Conservation (phyloP, 2,797 vertebrate species). For the Cryptoprocta ferox region DNA sequence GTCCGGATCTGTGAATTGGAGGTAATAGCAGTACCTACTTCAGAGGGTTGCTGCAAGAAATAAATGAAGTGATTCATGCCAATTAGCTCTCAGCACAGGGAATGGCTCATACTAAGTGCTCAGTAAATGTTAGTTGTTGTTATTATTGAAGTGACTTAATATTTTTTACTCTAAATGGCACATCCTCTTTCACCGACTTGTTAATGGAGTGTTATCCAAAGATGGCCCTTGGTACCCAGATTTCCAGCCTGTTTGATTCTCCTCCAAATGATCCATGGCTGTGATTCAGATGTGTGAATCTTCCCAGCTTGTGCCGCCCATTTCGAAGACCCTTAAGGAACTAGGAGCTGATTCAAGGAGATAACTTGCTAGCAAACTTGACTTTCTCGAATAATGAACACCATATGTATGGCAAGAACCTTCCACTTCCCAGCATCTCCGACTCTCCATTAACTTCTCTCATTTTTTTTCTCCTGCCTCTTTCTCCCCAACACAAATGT, state of each 20-base stretch:
- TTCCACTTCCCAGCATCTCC: neutral
- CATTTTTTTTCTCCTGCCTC: neutral
- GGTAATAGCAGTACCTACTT: slow-evolving; percentile 44
- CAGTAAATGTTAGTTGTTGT: slow-evolving; percentile 56
- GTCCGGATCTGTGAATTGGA: slow-evolving; percentile 50
- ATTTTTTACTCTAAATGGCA: slow-evolving; percentile 43
- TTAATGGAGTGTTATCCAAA: slow-evolving; percentile 8
- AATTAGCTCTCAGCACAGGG: slow-evolving; percentile 21
- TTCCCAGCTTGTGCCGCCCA: neutral
- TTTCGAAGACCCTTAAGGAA: neutral
- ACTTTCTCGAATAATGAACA: neutral
- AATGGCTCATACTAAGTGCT: slow-evolving; percentile 34
- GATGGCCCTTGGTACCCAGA: neutral
- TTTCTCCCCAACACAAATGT: neutral
- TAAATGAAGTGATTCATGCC: slow-evolving; percentile 44
- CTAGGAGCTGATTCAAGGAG: neutral
- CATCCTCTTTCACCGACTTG: neutral
- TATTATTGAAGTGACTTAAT: slow-evolving; percentile 55
- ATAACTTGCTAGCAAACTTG: neutral
- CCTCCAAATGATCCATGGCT: neutral
- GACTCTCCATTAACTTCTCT: neutral
- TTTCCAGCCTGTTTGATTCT: slow-evolving; percentile 23
- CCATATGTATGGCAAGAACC: neutral
- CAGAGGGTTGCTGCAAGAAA: neutral
- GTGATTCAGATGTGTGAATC: neutral